phyloP scores from a whole-genome alignment of 2,797 vertebrate genomes.

The Enteromius argenteus region DNA sequence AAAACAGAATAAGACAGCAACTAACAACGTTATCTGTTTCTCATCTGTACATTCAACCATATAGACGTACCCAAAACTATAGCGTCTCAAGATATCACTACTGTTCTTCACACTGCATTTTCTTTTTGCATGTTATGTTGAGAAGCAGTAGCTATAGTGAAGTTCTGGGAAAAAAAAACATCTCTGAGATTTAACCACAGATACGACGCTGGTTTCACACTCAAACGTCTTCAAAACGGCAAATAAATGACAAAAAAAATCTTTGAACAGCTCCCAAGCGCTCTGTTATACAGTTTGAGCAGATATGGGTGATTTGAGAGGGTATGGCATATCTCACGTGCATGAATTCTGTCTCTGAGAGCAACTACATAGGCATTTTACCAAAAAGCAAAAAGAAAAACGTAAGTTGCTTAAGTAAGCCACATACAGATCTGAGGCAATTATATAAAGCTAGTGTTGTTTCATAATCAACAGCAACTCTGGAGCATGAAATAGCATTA shows the following conservation, averaged over 20 bases:
- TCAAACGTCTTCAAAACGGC: neutral
- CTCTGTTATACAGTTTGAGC: neutral
- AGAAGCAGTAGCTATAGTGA: neutral
- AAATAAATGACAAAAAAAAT: neutral
- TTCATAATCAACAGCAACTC: neutral
- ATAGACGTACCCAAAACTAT: neutral
- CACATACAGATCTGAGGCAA: neutral
- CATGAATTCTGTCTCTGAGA: neutral
- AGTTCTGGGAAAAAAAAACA: neutral
- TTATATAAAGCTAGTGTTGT: neutral
- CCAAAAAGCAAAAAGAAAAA: neutral
- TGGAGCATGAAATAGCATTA: neutral
- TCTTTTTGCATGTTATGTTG: neutral
- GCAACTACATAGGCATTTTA: neutral
- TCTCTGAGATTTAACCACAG: slow-evolving; percentile 33
- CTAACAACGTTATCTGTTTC: neutral
- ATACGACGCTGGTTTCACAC: neutral
- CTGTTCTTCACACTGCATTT: neutral
- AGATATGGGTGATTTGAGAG: neutral
- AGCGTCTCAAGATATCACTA: neutral
- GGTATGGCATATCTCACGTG: neutral
- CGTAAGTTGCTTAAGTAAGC: neutral
- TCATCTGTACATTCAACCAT: slow-evolving; percentile 14
- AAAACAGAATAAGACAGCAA: slow-evolving; percentile 5
- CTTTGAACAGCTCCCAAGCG: slow-evolving; percentile 13